Evolutionary conservation across 1,140 invertebrate species (phyloP), one percentile per base, ranked within the genome.

Genomic region (Drosophila lowei): DNA sequence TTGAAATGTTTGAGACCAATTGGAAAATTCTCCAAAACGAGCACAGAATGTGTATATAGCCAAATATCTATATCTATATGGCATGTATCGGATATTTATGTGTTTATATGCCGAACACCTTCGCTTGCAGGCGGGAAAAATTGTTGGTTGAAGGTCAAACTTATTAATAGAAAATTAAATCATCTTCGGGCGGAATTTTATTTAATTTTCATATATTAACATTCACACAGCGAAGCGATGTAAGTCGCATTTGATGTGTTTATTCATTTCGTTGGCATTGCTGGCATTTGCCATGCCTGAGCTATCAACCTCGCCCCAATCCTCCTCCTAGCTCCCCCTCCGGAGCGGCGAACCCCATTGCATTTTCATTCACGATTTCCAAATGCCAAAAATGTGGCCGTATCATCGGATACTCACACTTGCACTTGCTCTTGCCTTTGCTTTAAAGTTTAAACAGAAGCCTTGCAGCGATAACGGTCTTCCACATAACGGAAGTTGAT

Each of bases 131-230:
- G 50, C 70, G 70, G 50, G 72, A 75, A 75, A 75, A 67, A 67
- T 74, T 72, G 9, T 72, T 72, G 67, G 60, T 62, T 88, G 81
- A 86, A 86, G 81, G 81, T 86, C 78, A 88, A 88, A 72, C 65
- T 72, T 86, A 86, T 88, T 81, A 88, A 86, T 86, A 86, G 81
- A 86, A 88, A 86, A 86, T 86, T 86, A 80, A 86, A 81, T 86
- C 81, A 86, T 86, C 81, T 86, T 78, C 11, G 59, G 58, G 58
- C 66, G 56, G 88, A 78, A 88, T 83, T 81, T 28, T 38, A 38
- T 13, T 30, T 30, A 75, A 74, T 85, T 81, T 81, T 88, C 70
- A 67, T 88, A 86, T 50, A 30, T 8, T 9, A 30, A 67, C 60
- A 80, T 52, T 61, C 46, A 66, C 48, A 65, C n/a, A 47, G 34